phyloP scores from a whole-genome alignment of 2,888 invertebrate genomes.

The Caenorhabditis afra region DNA sequence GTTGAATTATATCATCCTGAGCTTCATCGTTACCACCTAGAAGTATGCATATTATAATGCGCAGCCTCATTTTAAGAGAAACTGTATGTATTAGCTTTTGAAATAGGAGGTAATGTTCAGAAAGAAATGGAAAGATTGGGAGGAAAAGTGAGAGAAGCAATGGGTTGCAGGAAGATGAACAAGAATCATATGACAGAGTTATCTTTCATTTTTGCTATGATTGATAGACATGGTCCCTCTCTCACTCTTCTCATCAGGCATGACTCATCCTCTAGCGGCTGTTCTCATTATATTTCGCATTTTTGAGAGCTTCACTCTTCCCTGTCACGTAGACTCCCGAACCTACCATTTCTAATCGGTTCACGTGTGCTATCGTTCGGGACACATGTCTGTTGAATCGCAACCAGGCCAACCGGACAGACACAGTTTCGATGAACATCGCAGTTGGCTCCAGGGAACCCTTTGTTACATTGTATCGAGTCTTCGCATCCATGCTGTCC shows the following conservation, averaged over 20 bases:
- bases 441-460: conserved; percentile 76
- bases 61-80: conserved; percentile 32
- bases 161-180: conserved; percentile 31
- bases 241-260: conserved; percentile 7
- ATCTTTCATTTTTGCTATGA: conserved; percentile 47
- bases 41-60: not conserved
- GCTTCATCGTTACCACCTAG: not conserved
- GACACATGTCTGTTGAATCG: conserved; percentile 73
- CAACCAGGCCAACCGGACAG: conserved; percentile 75
- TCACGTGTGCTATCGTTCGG: conserved; percentile 15
- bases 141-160: conserved; percentile 12
- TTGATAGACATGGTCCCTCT: conserved; percentile 47
- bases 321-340: not conserved
- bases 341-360: conserved; percentile 34
- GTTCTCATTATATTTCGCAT: conserved; percentile 11
- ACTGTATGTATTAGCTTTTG: no score
- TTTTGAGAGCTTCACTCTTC: not conserved
- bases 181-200: conserved; percentile 56
- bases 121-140: no score
- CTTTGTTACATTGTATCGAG: conserved; percentile 74
- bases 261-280: conserved; percentile 45
- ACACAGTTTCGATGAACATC: conserved; percentile 69
- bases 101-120: no score
- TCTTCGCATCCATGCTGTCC: conserved; percentile 78
- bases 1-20: no score